Evolutionary conservation across 2,888 invertebrate species (phyloP).

Genomic region (Oegoconia quadripuncta): DNA sequence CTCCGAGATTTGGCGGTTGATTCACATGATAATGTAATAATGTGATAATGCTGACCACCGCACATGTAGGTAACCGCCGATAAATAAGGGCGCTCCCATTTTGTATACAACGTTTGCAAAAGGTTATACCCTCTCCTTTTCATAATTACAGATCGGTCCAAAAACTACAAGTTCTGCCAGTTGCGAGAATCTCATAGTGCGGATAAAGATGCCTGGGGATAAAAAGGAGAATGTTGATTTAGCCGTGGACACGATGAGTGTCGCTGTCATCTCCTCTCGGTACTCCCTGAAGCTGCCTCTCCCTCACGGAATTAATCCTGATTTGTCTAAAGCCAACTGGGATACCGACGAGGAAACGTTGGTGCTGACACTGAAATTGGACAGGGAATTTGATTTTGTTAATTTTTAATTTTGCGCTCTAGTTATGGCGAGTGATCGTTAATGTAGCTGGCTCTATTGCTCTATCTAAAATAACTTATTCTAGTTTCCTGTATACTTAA

Average conservation of each 20-base stretch:
- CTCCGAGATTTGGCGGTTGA: too few species aligned
- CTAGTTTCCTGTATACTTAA: too few species aligned
- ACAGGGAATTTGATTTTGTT: constrained; percentile 90
- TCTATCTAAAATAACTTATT: too few species aligned
- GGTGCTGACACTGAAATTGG: constrained; percentile 84
- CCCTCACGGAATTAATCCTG: constrained; percentile 90
- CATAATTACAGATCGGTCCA: constrained; percentile 86
- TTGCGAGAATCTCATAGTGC: constrained; percentile 92
- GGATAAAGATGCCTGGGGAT: constrained; percentile 87
- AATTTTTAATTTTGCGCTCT: constrained; percentile 83
- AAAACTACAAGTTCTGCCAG: constrained; percentile 89
- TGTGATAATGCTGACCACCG: too few species aligned
- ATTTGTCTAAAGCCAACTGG: constrained; percentile 90
- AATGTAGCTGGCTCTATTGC: neutral
- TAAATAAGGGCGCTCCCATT: too few species aligned
- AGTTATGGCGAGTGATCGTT: neutral
- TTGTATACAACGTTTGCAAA: too few species aligned
- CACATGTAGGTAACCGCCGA: too few species aligned
- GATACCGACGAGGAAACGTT: constrained; percentile 82
- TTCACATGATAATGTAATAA: too few species aligned
- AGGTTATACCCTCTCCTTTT: too few species aligned
- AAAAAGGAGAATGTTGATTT: constrained; percentile 86
- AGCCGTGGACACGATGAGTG: constrained; percentile 79
- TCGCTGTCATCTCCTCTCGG: constrained; percentile 82
- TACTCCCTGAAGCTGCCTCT: constrained; percentile 86